Base-by-base conservation (phyloP, 2,113 vertebrate genomes). In the Tragelaphus imberbis region DNA sequence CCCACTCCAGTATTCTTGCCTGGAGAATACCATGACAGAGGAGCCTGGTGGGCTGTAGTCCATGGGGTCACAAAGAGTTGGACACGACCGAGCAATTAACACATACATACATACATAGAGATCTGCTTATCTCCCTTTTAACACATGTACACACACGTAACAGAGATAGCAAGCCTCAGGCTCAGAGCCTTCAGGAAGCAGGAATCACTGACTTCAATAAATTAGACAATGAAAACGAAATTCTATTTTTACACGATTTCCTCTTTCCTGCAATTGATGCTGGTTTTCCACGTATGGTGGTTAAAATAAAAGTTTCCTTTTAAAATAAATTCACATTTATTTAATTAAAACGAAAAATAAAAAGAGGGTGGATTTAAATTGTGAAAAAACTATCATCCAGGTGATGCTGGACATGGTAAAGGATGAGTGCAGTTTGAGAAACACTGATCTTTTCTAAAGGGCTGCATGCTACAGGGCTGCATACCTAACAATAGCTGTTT, bases 251-350 rank as follows among this genome's bases (percentile, higher is more conserved):
- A 79, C 14, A 88, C 61, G 16, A 84, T 49, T 92, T 95, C 85
- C 90, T 91, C 75, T 58, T 93, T 90, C 63, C 81, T 93, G 75
- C 56, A 44, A 86, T 7, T 88, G 55, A 93, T 40, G 82, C 63
- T 88, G 25, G 16, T 44, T 96, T 95, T 91, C 95, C 91, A 88
- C 13, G 2, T 68, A 79, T 5, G 21, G 55, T 93, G 27, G 90
- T 77, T 77, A 56, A 88, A 87, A 90, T 47, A 65, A 71, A 58
- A 61, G 40, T 88, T 95, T 79, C 82, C 95, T 90, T 90, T 79
- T 82, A 16, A 90, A 92, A 65, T 92, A 96, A 86, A 90, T 51
- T 68, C 65, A 49, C 17, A 81, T 84, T 92, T 92, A 85, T 8
- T 53, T 55, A 88, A 88, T 86, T n/a, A 6, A 77, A 55, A 79